A percentile compares a stretch with the other conserved stretches of the same genome.
Evolutionary conservation across 2,797 vertebrate genomes (phyloP).

Genomic region (Lates japonicus): DNA sequence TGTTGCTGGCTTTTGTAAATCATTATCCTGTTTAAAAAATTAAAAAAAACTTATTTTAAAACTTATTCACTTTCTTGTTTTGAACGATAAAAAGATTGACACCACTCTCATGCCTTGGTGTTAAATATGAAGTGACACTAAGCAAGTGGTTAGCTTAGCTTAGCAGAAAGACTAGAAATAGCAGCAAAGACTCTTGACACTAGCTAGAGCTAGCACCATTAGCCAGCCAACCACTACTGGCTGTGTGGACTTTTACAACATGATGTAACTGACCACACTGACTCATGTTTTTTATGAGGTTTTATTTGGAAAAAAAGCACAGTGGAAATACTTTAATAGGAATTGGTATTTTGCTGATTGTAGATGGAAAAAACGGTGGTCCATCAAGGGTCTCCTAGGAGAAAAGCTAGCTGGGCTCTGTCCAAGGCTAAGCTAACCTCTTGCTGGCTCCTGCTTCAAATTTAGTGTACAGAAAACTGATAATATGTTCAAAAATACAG

Average conservation of each 20-base stretch:
- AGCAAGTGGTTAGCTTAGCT: neutral
- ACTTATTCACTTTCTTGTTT: neutral
- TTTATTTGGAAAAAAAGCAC: neutral
- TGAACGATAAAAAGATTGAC: neutral
- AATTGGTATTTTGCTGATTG: neutral
- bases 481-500: neutral
- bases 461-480: neutral
- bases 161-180: neutral
- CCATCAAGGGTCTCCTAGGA: neutral
- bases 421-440: neutral
- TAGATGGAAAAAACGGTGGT: neutral
- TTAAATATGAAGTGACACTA: neutral
- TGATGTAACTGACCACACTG: neutral
- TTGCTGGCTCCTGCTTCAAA: neutral
- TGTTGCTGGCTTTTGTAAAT: slow-evolving; percentile 25
- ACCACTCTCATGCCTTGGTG: neutral
- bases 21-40: neutral
- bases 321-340: neutral
- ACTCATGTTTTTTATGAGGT: neutral
- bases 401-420: neutral
- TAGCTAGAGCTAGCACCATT: too few species aligned
- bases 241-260: neutral
- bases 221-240: neutral
- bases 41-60: too few species aligned
- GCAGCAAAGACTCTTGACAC: neutral